Evolutionary conservation across 1,140 invertebrate genomes (phyloP).

Genomic region (Caenorhabditis tropicalis): DNA sequence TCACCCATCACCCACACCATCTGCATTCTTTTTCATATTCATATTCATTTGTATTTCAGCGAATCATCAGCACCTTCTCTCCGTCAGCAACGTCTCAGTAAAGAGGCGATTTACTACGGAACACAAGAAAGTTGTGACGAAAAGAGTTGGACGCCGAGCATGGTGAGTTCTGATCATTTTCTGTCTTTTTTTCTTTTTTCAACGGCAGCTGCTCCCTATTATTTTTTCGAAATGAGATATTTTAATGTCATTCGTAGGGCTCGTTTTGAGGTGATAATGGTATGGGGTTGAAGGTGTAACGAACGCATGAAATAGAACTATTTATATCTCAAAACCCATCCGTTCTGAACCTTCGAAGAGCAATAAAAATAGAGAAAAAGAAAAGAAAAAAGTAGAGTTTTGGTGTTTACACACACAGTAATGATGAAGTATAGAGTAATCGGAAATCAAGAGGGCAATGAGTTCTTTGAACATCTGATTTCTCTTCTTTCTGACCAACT

Average conservation of each 20-base stretch:
- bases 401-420: conserved; percentile 12
- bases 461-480: conserved; percentile 36
- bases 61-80: conserved; percentile 55
- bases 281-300: conserved; percentile 12
- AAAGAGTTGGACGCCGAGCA: conserved; percentile 50
- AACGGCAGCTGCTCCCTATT: not conserved
- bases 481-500: not conserved
- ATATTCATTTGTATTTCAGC: conserved; percentile 36
- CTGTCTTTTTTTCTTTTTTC: not conserved
- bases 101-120: conserved; percentile 53
- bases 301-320: not conserved
- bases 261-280: conserved; percentile 22
- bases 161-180: conserved; percentile 31
- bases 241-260: not conserved
- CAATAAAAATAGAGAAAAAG: not conserved
- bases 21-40: not conserved
- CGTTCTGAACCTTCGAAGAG: not conserved
- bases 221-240: not conserved
- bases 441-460: not conserved
- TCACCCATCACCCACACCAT: not conserved
- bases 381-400: not conserved
- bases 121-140: conserved; percentile 50
- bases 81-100: conserved; percentile 37
- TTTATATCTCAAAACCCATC: not conserved
- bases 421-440: not conserved